Conservation (phyloP, 2,797 vertebrate genomes). For the Urocyon cinereoargenteus region DNA sequence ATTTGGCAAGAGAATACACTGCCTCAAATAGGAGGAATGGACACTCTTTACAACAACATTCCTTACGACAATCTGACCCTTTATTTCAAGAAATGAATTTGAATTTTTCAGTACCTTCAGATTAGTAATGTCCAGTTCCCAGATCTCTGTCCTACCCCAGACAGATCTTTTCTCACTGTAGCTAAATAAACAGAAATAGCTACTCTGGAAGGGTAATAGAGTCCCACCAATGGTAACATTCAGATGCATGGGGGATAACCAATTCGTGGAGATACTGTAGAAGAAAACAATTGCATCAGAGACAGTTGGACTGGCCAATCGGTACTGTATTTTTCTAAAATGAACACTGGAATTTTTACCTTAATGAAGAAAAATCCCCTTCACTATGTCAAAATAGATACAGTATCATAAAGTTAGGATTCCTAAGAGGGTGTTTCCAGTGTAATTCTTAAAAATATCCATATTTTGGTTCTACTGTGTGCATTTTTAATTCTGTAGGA, state of each 20-base stretch:
- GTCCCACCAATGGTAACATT: not conserved
- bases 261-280: not conserved
- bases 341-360: not conserved
- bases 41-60: not conserved
- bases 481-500: not conserved
- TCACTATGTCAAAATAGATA: not conserved
- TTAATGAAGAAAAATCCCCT: not conserved
- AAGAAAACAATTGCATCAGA: not conserved
- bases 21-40: not conserved
- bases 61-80: not conserved
- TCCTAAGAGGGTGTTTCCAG: not conserved
- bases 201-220: not conserved
- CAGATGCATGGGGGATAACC: not conserved
- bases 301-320: not conserved
- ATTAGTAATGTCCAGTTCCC: not conserved
- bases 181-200: not conserved
- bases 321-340: not conserved
- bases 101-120: not conserved
- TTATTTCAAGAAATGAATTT: not conserved
- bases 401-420: not conserved
- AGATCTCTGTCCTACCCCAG: not conserved
- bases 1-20: not conserved
- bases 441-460: constrained; percentile 12
- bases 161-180: not conserved
- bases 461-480: not conserved